These are phyloP conservation scores for Dione juno DNA, from an alignment of 2,888 invertebrate genomes.

Conservation along the genomic window DNA sequence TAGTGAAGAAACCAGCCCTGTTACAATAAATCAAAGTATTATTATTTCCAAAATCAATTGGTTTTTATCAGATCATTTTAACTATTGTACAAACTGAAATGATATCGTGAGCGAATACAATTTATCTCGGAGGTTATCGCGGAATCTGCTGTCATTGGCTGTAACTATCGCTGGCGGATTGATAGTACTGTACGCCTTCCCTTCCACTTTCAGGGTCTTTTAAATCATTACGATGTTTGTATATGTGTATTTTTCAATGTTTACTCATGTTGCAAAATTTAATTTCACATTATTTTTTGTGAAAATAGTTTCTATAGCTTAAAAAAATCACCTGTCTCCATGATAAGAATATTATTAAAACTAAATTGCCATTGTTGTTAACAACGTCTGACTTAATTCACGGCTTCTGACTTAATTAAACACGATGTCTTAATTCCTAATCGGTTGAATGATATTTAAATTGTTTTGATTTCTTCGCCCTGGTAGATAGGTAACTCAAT, in stretches of 20 bases:
- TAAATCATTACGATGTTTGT: background rate
- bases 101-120: conserved; percentile 65
- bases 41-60: conserved; percentile 46
- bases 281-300: background rate
- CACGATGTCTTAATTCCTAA: too few relatives aligned
- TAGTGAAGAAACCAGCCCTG: conserved; percentile 18
- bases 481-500: too few relatives aligned
- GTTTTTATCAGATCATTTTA: conserved; percentile 60
- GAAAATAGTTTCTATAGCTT: background rate
- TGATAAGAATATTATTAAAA: too few relatives aligned
- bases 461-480: too few relatives aligned
- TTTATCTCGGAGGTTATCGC: conserved; percentile 61
- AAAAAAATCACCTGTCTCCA: too few relatives aligned
- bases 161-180: conserved; percentile 1
- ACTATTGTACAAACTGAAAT: conserved; percentile 45
- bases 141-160: conserved; percentile 50
- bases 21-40: conserved; percentile 54
- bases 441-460: too few relatives aligned
- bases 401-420: too few relatives aligned
- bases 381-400: too few relatives aligned
- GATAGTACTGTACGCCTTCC: background rate
- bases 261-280: too few relatives aligned
- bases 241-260: too few relatives aligned
- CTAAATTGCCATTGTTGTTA: too few relatives aligned
- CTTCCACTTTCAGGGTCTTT: conserved; percentile 2